Conservation (phyloP, 1,140 invertebrate species). For the Lerema accius region DNA sequence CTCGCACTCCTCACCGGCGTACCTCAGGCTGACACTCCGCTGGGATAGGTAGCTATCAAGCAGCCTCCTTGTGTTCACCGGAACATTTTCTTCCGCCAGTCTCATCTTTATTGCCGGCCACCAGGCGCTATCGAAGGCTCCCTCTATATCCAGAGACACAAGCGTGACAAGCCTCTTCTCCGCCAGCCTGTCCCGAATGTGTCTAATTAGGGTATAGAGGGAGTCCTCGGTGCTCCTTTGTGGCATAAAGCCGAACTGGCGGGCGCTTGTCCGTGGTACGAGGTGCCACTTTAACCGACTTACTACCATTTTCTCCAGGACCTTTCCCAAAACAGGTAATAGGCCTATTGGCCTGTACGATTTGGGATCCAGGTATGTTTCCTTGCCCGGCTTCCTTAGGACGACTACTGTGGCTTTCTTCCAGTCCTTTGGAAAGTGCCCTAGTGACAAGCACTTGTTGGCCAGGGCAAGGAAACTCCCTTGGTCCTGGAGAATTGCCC, state of each 20-base stretch:
- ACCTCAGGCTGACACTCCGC: background rate
- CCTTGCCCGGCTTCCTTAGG: conserved; percentile 7
- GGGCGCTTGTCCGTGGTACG: background rate
- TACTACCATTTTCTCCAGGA: conserved; percentile 11
- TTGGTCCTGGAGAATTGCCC: background rate
- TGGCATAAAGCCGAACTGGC: background rate
- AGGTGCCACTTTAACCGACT: conserved; percentile 8
- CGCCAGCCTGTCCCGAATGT: background rate
- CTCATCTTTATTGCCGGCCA: no score
- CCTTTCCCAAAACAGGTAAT: conserved; percentile 11
- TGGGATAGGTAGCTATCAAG: background rate
- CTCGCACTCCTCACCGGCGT: background rate
- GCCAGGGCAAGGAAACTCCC: conserved; percentile 5
- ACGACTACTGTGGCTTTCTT: conserved; percentile 5
- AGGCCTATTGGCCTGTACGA: conserved; percentile 22
- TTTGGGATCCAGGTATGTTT: background rate
- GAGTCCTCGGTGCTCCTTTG: no score
- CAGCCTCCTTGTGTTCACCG: background rate
- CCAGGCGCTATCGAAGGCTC: no score
- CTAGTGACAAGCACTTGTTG: conserved; percentile 21
- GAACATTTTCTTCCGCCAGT: background rate
- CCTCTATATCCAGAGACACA: background rate
- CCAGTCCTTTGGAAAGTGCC: conserved; percentile 15
- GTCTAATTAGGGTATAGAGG: conserved; percentile 9
- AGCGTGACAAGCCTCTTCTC: background rate